Conservation (phyloP, 2,888 invertebrate genomes). For the Eupithecia inturbata region DNA sequence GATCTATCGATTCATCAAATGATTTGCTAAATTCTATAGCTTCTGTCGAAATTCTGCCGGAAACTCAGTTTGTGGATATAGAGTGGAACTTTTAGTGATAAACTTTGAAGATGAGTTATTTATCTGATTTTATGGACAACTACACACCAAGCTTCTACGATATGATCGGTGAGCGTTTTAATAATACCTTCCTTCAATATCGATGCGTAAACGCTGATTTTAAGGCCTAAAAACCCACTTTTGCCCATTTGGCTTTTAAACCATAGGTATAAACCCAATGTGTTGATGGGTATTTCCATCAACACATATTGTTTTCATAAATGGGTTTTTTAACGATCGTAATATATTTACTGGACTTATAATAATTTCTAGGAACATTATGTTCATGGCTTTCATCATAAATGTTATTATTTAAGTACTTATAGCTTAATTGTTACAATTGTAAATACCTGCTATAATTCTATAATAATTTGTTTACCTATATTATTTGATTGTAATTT, state of each 20-base stretch:
- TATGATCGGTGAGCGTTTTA: slow-evolving; percentile 71
- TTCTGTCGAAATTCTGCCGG: not conserved
- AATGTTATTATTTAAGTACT: too few species aligned
- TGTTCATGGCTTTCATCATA: too few species aligned
- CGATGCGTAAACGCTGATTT: slow-evolving; percentile 3
- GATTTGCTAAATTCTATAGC: slow-evolving; percentile 17
- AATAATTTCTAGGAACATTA: not conserved
- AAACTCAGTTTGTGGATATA: slow-evolving; percentile 9
- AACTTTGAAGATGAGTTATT: slow-evolving; percentile 63
- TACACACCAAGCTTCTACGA: slow-evolving; percentile 74
- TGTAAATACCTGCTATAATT: too few species aligned
- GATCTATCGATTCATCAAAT: slow-evolving; percentile 44
- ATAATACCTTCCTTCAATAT: slow-evolving; percentile 16
- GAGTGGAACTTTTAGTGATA: slow-evolving; percentile 5
- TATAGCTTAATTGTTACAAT: too few species aligned
- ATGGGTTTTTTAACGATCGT: not conserved
- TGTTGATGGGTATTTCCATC: not conserved
- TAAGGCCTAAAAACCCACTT: slow-evolving; percentile 4
- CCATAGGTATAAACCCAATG: not conserved
- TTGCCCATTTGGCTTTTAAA: not conserved
- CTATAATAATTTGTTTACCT: too few species aligned
- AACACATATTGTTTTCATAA: not conserved
- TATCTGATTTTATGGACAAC: slow-evolving; percentile 70
- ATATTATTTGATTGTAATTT: too few species aligned
- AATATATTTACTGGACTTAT: not conserved